Conservation (phyloP, 2,888 invertebrate genomes). For the Holacanthella duospinosa region DNA sequence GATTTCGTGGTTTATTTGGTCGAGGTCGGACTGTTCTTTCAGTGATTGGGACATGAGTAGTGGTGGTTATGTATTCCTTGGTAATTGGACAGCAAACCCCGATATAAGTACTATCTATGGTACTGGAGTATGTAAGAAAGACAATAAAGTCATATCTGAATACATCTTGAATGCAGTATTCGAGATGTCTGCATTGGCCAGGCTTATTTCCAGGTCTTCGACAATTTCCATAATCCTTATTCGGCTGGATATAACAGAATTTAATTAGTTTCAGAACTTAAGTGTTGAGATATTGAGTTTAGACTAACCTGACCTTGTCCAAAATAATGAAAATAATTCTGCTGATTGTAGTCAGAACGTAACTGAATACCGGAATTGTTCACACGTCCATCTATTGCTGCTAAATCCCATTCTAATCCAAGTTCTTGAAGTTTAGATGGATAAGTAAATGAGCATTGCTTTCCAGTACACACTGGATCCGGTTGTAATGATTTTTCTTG, state of each 20-base stretch:
- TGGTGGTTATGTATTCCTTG: slow-evolving; percentile 19
- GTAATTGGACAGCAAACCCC: slow-evolving; percentile 66
- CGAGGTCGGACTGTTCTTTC: slow-evolving; percentile 43
- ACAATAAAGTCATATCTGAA: slow-evolving; percentile 50
- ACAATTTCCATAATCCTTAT: slow-evolving; percentile 52
- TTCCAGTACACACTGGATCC: too few species aligned
- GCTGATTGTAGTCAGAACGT: too few species aligned
- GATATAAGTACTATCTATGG: slow-evolving; percentile 55
- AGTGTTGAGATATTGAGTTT: slow-evolving; percentile 1
- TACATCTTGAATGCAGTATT: slow-evolving; percentile 52
- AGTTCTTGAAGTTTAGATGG: not conserved
- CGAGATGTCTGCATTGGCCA: slow-evolving; percentile 57
- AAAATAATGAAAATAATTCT: slow-evolving; percentile 3
- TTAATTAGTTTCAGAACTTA: slow-evolving; percentile 1
- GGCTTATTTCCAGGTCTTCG: slow-evolving; percentile 49
- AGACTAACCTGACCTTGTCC: not conserved
- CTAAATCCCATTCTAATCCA: not conserved
- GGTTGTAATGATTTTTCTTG: too few species aligned
- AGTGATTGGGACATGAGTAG: too few species aligned
- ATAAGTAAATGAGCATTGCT: not conserved
- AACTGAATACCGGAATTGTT: slow-evolving; percentile 1
- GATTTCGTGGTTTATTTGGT: slow-evolving; percentile 39
- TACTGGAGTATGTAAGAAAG: slow-evolving; percentile 58
- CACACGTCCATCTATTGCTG: not conserved
- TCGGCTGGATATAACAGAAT: slow-evolving; percentile 47